Evolutionary conservation across 2,113 vertebrate species (phyloP), one percentile per base, ranked within the genome.

Genomic region (Cheilinus undulatus): DNA sequence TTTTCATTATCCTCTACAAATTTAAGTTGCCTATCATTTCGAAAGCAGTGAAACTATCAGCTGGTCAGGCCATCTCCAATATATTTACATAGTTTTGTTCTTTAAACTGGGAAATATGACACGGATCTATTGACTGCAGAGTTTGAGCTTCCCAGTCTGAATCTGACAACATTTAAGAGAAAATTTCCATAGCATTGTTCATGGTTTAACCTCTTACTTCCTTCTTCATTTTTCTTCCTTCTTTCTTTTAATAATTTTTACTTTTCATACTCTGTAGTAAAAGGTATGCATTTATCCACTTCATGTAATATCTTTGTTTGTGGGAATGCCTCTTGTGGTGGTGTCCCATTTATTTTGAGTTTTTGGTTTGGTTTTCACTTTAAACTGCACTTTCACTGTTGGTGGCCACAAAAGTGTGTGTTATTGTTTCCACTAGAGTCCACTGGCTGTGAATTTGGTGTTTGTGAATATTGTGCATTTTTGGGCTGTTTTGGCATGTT

Each of bases 401-500:
- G 34, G 28, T 63, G 32, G 24, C 32, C 36, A 63, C 19, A 64
- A 38, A 17, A 40, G 15, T n/a, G 26, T n/a, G 30, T 82, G 32
- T 72, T 32, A 22, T 28, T 58, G 56, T 61, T 64, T 58, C 26
- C 3, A 34, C 48, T 43, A 20, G 27, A 53, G 42, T 69, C 36
- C 43, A 28, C 43, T 42, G n/a, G 5, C 46, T 40, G 28, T 51
- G 48, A 50, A 46, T 67, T 38, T 40, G n/a, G 20, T 76, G 5
- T 49, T 28, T 51, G 11, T 40, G 8, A 61, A 20, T 7, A 65
- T 20, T 87, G 61, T 49, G 20, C 51, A 36, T 45, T 45, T 49
- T 69, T 71, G 26, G 79, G 53, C 73, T 52, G 69, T 64, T 38
- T 73, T 34, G 71, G 78, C 78, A 85, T 86, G 84, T 60, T 70